Evolutionary conservation across 2,888 invertebrate genomes (phyloP).

Genomic region (Amorpha juglandis): DNA sequence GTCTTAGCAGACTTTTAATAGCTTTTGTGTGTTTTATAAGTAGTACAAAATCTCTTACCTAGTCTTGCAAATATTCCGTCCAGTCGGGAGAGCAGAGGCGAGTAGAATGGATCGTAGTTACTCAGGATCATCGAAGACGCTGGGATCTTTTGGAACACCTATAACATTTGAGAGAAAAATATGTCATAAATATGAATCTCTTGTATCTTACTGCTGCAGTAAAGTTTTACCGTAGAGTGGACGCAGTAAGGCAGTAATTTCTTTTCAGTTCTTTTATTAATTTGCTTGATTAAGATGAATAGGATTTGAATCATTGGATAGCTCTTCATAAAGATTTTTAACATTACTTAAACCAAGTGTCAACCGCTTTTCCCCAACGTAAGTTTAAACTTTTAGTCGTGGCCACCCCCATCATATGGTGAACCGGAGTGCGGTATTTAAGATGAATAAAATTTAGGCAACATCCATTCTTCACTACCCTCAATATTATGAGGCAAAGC

Average conservation of each 20-base stretch:
- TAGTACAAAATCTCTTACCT: constrained; percentile 49
- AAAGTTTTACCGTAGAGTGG: background rate
- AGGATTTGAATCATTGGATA: too few species aligned
- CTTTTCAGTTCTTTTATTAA: background rate
- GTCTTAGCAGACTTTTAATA: too few species aligned
- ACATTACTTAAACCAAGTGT: too few species aligned
- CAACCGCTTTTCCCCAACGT: too few species aligned
- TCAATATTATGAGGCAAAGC: too few species aligned
- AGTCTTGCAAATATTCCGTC: constrained; percentile 91
- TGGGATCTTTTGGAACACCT: constrained; percentile 94
- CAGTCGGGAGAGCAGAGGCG: constrained; percentile 91
- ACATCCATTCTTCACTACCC: too few species aligned
- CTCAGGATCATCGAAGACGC: constrained; percentile 91
- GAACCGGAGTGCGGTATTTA: too few species aligned
- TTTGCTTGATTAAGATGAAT: background rate
- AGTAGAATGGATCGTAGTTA: constrained; percentile 96
- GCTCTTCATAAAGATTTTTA: too few species aligned
- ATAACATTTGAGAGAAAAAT: constrained; percentile 40
- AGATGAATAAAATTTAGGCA: too few species aligned
- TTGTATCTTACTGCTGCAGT: background rate
- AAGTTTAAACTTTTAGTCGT: too few species aligned
- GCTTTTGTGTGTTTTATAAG: too few species aligned
- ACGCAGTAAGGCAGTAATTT: background rate
- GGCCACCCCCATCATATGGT: too few species aligned
- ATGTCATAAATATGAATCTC: background rate